Base-by-base conservation (phyloP, 2,113 vertebrate species). In the Laterallus jamaicensis region DNA sequence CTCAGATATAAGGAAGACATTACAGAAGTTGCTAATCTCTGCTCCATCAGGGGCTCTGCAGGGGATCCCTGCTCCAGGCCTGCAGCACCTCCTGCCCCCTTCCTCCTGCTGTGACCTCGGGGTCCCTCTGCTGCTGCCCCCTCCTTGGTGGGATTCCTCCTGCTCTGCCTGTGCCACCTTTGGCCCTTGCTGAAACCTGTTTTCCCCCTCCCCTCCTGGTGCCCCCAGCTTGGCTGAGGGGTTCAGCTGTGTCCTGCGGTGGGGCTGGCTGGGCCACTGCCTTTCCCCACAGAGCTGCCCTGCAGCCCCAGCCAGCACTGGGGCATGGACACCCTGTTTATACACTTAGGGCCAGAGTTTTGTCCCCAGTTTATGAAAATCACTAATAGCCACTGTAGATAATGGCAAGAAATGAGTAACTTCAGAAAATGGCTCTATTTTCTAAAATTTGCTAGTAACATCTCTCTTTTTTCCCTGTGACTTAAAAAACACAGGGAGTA, bases 251-350 rank as follows among this genome's bases (percentile, higher is more conserved):
- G 24, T 26, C 50, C 6, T 50, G 49, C 11, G 6, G 21, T n/a
- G 13, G 50, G 50, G 50, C 50, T 13, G 50, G 50, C 50, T 52
- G 50, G 50, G 24, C 52, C 52, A 25, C 25, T 15, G 26, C 52
- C 25, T 54, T 14, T 28, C 52, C 52, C 25, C 52, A 28, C 17
- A n/a, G 17, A 5, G 24, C 22, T 2, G 0, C 50, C 22, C 18
- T 5, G 19, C 32, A 49, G 21, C 31, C n/a, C 39, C 79, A 10
- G 10, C 5, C 20, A 5, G 8, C 1, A 0, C 9, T 42, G 16
- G 37, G 73, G 37, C 55, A 60, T 0, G 0, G 42, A 4, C 44
- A 62, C 13, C 12, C 8, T 0, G 2, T 25, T 2, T 5, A 20
- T 5, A 42, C 20, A 44, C 16, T 54, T 13, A 44, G 74, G 26